phyloP scores from a whole-genome alignment of 2,113 vertebrate species.

The Tiliqua scincoides region DNA sequence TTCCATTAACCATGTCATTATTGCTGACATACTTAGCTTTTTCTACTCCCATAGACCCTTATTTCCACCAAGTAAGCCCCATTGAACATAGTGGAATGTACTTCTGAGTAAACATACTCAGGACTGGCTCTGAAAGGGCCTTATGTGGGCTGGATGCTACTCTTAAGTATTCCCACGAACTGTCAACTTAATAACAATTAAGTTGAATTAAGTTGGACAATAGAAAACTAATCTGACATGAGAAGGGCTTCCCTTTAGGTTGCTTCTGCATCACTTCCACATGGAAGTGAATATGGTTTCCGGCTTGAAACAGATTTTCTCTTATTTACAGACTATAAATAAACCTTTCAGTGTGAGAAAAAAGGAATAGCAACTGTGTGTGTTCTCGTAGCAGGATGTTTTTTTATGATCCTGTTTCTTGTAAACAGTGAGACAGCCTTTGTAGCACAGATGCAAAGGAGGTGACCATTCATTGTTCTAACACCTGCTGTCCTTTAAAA shows the following conservation, averaged over 20 bases:
- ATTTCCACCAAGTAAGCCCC: neutral
- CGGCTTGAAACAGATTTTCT: neutral
- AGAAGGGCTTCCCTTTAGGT: neutral
- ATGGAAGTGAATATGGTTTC: slow-evolving; percentile 61
- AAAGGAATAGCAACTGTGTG: slow-evolving; percentile 61
- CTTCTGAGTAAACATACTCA: neutral
- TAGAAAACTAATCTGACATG: neutral
- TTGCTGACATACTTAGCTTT: no score
- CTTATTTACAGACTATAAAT: slow-evolving; percentile 76
- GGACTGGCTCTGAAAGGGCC: neutral
- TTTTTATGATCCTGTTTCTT: slow-evolving; percentile 77
- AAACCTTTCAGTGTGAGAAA: slow-evolving; percentile 71
- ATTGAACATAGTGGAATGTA: neutral
- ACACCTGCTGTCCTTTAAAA: slow-evolving; percentile 77
- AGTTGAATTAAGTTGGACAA: slow-evolving; percentile 25
- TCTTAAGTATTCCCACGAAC: neutral
- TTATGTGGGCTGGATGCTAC: neutral
- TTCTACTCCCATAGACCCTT: no score
- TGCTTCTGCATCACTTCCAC: slow-evolving; percentile 61
- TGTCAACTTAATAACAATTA: slow-evolving; percentile 42
- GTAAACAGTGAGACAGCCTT: slow-evolving; percentile 70
- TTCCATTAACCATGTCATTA: no score
- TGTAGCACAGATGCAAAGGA: slow-evolving; percentile 74
- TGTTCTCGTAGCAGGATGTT: slow-evolving; percentile 78
- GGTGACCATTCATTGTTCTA: slow-evolving; percentile 76